Evolutionary conservation across 64 coral and sea anemone genomes (phyloP), one percentile per base, ranked within the genome.

Genomic region (Stylophora pistillata): DNA sequence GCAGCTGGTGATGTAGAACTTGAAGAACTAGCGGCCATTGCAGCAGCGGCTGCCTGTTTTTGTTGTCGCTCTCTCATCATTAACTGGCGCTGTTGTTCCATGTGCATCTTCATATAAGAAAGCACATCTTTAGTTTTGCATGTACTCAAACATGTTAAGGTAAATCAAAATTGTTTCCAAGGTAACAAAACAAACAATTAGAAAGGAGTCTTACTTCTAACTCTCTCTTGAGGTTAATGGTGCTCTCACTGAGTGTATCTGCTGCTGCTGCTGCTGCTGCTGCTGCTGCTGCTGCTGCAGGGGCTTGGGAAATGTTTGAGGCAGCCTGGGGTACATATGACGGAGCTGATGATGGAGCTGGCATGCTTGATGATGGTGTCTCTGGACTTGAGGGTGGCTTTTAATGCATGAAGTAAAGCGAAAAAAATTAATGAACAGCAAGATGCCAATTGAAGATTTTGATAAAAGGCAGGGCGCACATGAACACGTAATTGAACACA

Each of bases 1-100:
- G 58, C 55, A 27, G 89, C 74, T 27, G 89, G 79, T 15, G 89
- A 57, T 84, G 87, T 61, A 17, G 74, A 86, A 0, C 58, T 33
- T 13, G 71, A 55, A 10, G 75, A 82, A 56, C 58, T n/a, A 9
- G 87, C 60, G 0, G 92, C 58, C 20, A 79, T 58, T 85, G 86
- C 81, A 11, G 72, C 80, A 3, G 89, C 93, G 54, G 86, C 74
- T 47, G 89, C 72, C 41, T 62, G 70, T 47, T 96, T 92, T 28
- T 89, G 94, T 73, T 96, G 90, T 56, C 90, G 89, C 56, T 96
- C 94, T 63, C 86, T 92, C 87, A 96, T 93, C 86, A 94, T 94
- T 25, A 96, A 52, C 74, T 93, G 79, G 27, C 94, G 74, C 30
- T 96, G 94, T 71, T 96, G 89, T 78, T 96, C 94, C 72, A 96